Evolutionary conservation across 2,113 vertebrate genomes (phyloP).

Genomic region (Oncorhynchus kisutch): DNA sequence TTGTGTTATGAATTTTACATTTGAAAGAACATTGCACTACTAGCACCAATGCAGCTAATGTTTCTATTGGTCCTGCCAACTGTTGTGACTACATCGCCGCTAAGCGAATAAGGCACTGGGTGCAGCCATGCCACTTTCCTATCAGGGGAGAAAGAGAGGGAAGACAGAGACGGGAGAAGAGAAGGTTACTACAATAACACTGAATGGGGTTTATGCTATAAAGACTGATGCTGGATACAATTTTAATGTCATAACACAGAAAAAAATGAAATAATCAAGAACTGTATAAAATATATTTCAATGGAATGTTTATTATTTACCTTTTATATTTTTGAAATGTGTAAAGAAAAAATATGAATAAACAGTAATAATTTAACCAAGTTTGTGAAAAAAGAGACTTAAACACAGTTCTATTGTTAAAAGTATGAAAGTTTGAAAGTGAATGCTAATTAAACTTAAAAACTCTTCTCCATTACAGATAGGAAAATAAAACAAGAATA

Average conservation of each 20-base stretch:
- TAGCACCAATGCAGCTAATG: constrained; percentile 4
- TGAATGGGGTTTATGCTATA: constrained; percentile 60
- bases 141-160: neutral
- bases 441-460: constrained; percentile 78
- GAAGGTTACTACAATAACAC: constrained; percentile 57
- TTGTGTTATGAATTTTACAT: neutral
- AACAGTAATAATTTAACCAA: constrained; percentile 69
- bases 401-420: constrained; percentile 67
- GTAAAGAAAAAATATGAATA: constrained; percentile 61
- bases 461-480: constrained; percentile 70
- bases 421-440: constrained; percentile 75
- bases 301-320: constrained; percentile 81
- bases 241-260: constrained; percentile 67
- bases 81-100: constrained; percentile 5
- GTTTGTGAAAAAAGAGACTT: constrained; percentile 71
- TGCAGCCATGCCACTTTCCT: neutral
- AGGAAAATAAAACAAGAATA: constrained; percentile 56
- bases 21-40: constrained; percentile 9
- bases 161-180: constrained; percentile 40
- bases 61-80: neutral
- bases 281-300: constrained; percentile 78
- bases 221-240: constrained; percentile 66
- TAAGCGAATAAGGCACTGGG: neutral
- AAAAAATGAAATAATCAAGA: constrained; percentile 52
- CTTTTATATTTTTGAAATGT: constrained; percentile 80